Conservation (phyloP, 2,113 vertebrate genomes). For the Eonycteris spelaea region DNA sequence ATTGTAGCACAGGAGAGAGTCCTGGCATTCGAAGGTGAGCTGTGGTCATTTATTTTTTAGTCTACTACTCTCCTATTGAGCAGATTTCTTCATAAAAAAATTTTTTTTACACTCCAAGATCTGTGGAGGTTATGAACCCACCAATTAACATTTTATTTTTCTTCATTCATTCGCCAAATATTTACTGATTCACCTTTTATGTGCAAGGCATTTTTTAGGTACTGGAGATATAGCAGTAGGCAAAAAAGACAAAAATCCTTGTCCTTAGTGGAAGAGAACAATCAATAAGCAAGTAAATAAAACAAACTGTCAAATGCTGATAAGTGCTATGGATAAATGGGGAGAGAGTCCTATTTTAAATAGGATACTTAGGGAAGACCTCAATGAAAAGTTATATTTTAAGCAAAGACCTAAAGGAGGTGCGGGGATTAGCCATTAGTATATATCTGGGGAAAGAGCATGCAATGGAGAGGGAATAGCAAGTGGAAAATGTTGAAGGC, state of each 20-base stretch:
- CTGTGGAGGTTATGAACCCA: neutral
- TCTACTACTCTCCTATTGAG: neutral
- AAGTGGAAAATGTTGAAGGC: neutral
- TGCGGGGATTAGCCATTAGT: neutral
- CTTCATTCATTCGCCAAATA: neutral
- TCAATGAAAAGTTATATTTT: neutral
- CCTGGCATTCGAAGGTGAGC: neutral
- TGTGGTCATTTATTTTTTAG: neutral
- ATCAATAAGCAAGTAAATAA: neutral
- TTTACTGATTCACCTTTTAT: neutral
- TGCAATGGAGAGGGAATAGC: neutral
- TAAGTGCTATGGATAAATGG: neutral
- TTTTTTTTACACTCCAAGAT: neutral
- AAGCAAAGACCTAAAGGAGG: neutral
- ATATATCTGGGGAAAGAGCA: neutral
- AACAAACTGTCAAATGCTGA: neutral
- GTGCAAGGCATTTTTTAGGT: neutral
- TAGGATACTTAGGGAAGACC: neutral
- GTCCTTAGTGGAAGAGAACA: too few species aligned
- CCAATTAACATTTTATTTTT: neutral
- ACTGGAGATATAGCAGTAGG: neutral
- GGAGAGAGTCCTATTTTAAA: neutral
- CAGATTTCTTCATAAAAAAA: neutral
- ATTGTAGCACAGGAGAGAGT: neutral
- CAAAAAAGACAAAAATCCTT: neutral